A percentile compares a stretch with the other conserved stretches of the same genome.
Conservation (phyloP, 2,888 invertebrate species). For the Nowickia ferox region DNA sequence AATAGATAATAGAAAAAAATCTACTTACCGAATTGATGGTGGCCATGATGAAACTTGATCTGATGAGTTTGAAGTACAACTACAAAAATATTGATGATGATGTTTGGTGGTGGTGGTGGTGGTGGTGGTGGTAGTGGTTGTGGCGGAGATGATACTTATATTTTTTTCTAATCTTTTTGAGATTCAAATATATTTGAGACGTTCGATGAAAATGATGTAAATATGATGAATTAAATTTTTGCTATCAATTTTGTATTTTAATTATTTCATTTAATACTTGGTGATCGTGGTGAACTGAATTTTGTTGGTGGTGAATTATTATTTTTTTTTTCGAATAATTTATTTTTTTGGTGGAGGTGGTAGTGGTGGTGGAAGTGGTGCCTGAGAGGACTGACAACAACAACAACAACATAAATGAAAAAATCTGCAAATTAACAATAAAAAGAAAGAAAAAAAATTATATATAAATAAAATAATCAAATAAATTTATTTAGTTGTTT, state of each 20-base stretch:
- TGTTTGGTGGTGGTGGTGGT: slow-evolving; percentile 74
- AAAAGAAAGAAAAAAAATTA: slow-evolving; percentile 71
- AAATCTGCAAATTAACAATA: slow-evolving; percentile 79
- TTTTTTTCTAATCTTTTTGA: slow-evolving; percentile 65
- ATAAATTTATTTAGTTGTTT: slow-evolving; percentile 20
- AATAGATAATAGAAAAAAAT: slow-evolving; percentile 54
- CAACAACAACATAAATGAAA: slow-evolving; percentile 77
- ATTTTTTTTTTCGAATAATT: slow-evolving; percentile 20
- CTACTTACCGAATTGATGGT: slow-evolving; percentile 83
- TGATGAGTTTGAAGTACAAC: slow-evolving; percentile 67
- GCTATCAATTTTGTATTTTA: neutral
- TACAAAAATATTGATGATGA: slow-evolving; percentile 66
- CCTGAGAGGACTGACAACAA: slow-evolving; percentile 76
- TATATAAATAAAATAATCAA: slow-evolving; percentile 64
- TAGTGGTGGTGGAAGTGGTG: slow-evolving; percentile 69
- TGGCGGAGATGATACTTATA: slow-evolving; percentile 73
- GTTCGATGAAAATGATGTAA: slow-evolving; percentile 51
- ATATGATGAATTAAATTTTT: slow-evolving; percentile 51
- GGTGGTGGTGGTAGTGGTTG: slow-evolving; percentile 67
- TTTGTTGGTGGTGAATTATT: slow-evolving; percentile 44
- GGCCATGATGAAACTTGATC: slow-evolving; percentile 78
- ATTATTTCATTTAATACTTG: slow-evolving; percentile 39
- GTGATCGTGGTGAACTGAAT: slow-evolving; percentile 45
- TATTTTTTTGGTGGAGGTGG: slow-evolving; percentile 58
- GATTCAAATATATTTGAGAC: slow-evolving; percentile 42